Evolutionary conservation across 1,140 invertebrate species (phyloP).

Genomic region (Drosophila simulans): DNA sequence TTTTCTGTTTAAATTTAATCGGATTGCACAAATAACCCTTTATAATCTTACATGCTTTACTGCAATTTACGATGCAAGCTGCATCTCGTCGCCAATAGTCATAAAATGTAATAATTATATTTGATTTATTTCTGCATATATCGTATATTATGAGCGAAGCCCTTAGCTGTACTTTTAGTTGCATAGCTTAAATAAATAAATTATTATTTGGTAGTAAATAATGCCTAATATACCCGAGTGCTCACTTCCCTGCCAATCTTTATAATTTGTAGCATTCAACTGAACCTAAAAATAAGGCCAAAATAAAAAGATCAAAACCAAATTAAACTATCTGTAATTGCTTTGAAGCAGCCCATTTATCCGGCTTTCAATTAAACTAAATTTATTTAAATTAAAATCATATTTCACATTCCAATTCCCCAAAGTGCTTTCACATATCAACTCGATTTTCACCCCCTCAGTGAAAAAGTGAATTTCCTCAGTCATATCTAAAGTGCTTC

Average conservation of each 20-base stretch:
- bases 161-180: not conserved
- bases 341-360: constrained; percentile 19
- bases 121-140: not conserved
- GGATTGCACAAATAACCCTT: not conserved
- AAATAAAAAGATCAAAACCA: constrained; percentile 8
- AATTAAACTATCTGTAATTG: constrained; percentile 54
- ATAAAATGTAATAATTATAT: not conserved
- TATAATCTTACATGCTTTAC: not conserved
- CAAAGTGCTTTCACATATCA: constrained; percentile 23
- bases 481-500: constrained; percentile 70
- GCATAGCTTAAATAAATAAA: not conserved
- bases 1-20: not conserved
- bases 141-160: not conserved
- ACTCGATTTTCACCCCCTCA: constrained; percentile 37
- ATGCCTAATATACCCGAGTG: not conserved
- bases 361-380: constrained; percentile 49
- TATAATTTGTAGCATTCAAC: constrained; percentile 26
- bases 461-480: constrained; percentile 15
- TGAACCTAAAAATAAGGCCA: constrained; percentile 10
- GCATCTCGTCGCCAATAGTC: not conserved
- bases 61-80: not conserved
- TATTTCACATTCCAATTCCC: constrained; percentile 63
- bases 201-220: not conserved
- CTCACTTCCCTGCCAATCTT: constrained; percentile 10
- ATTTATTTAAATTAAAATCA: constrained; percentile 65